Evolutionary conservation across 1,140 invertebrate species (phyloP), one percentile per base, ranked within the genome.

Genomic region (Centruroides sculpturatus): DNA sequence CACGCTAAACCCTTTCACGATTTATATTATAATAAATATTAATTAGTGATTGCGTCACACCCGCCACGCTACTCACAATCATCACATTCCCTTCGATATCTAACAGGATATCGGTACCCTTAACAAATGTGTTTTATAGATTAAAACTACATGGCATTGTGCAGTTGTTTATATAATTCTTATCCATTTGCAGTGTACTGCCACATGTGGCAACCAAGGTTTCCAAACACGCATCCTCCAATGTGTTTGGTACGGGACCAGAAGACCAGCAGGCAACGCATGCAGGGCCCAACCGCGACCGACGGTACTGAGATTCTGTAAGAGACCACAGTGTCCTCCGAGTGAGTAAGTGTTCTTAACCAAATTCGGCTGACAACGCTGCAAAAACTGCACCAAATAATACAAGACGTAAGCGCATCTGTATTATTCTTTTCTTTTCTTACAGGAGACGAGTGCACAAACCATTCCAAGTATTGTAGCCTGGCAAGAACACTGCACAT

Each of bases 191-290:
- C 63, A 92, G 88, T 92, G 89, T 71, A 81, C 83, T 65, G 86
- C 85, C 53, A 73, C 79, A 5, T 92, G 89, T 70, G 82, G 81
- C 57, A 75, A 77, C 52, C 73, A 79, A 47, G 89, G 89, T 3
- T 81, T 86, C 53, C 86, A 88, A 73, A 89, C 88, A 69, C 79
- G 89, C 66, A 85, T 86, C 66, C 75, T 92, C 48, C 85, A 89
- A 68, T 94, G 90, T 72, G 87, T 91, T 56, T 93, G 89, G 89
- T 85, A 81, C 67, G 85, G 85, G 49, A 85, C 83, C 13, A 84
- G 85, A 68, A 81, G 85, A 67, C 81, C 86, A 35, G 87, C 89
- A 8, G 87, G 85, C 12, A 85, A 85, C 67, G 85, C 85, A 23
- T 92, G 89, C 73, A 79, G 82, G 61, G 81, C 85, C 66, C 76